A percentile compares a stretch with the other conserved stretches of the same genome.
Evolutionary conservation across 2,888 invertebrate genomes (phyloP).

Genomic region (Leucophenga maculata): DNA sequence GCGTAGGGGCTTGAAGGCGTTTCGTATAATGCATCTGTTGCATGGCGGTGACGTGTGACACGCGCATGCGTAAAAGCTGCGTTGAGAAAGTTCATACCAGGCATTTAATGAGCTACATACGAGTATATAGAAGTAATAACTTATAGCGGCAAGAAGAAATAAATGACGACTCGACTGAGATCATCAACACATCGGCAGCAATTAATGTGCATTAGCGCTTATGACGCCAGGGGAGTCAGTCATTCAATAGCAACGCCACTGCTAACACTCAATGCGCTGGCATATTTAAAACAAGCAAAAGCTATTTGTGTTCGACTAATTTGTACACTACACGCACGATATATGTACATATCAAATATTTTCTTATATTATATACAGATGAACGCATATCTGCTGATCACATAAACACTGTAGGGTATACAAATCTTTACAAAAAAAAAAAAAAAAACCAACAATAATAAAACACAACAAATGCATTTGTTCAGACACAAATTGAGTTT

Average conservation of each 20-base stretch:
- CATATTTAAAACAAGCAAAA: neutral
- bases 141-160: neutral
- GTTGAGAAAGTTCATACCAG: neutral
- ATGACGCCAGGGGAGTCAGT: conserved; percentile 17
- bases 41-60: conserved; percentile 21
- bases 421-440: neutral
- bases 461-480: conserved; percentile 26
- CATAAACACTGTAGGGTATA: too few relatives aligned
- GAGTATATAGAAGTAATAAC: too few relatives aligned
- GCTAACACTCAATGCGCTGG: too few relatives aligned
- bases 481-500: conserved; percentile 13
- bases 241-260: neutral
- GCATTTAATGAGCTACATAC: neutral
- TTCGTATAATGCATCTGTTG: neutral
- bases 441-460: neutral
- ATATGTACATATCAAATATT: too few relatives aligned
- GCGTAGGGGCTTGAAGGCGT: conserved; percentile 1
- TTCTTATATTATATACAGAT: too few relatives aligned
- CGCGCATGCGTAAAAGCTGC: conserved; percentile 14
- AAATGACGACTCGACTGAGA: too few relatives aligned
- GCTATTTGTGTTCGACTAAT: too few relatives aligned
- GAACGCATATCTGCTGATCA: too few relatives aligned
- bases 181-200: conserved; percentile 15
- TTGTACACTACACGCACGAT: too few relatives aligned
- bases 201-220: conserved; percentile 18